phyloP scores from a whole-genome alignment of 2,113 vertebrate species.

The Amphiprion percula region DNA sequence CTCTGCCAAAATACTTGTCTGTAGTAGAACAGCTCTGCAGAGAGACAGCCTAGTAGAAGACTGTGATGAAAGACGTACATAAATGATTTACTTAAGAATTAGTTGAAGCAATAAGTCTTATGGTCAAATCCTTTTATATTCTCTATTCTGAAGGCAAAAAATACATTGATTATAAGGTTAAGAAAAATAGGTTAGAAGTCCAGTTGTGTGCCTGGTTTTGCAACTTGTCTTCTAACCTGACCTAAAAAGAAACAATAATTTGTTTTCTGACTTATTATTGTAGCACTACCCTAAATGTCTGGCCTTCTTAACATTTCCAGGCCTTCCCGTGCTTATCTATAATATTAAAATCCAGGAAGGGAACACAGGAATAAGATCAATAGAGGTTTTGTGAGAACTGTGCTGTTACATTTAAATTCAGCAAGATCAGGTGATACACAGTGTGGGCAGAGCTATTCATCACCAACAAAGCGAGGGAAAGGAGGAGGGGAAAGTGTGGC shows the following conservation, averaged over 20 bases:
- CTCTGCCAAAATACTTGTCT: conserved; percentile 43
- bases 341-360: conserved; percentile 47
- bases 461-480: conserved; percentile 58
- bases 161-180: background rate
- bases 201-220: conserved; percentile 1
- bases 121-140: background rate
- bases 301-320: conserved; percentile 30
- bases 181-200: background rate
- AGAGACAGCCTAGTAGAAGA: background rate
- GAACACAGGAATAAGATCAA: conserved; percentile 66
- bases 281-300: conserved; percentile 50
- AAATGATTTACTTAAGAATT: background rate
- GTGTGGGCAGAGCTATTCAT: conserved; percentile 75
- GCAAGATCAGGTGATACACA: conserved; percentile 76
- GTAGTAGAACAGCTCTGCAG: conserved; percentile 19
- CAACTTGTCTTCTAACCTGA: conserved; percentile 46
- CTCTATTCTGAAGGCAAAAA: background rate
- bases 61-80: background rate
- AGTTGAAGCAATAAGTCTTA: background rate
- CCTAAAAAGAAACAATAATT: conserved; percentile 56
- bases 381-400: conserved; percentile 65
- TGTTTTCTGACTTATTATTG: conserved; percentile 45
- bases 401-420: conserved; percentile 78
- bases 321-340: conserved; percentile 62
- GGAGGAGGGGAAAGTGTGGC: conserved; percentile 60